phyloP scores from a whole-genome alignment of 2,888 invertebrate genomes.

The Prostheceraeus crozeri region DNA sequence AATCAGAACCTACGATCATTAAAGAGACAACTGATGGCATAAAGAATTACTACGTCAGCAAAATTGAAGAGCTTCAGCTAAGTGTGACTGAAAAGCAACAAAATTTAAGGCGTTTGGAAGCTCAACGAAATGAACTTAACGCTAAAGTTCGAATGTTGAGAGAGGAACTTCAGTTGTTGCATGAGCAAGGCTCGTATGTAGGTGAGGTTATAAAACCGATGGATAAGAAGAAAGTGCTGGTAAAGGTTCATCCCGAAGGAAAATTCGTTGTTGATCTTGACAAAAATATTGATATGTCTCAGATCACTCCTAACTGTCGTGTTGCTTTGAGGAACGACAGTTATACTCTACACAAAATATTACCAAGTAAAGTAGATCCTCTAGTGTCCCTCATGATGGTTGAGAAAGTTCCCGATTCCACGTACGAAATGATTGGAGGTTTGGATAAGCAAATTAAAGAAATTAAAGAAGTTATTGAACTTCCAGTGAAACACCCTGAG shows the following conservation, averaged over 20 bases:
- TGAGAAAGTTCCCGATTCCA: constrained; percentile 98
- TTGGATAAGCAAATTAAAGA: constrained; percentile 98
- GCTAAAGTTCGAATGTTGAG: constrained; percentile 96
- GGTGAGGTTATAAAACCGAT: constrained; percentile 99
- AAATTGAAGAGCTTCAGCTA: constrained; percentile 87
- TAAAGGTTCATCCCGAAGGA: constrained; percentile 89
- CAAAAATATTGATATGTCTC: constrained; percentile 95
- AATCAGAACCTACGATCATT: constrained; percentile 50
- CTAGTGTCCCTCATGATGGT: constrained; percentile 99
- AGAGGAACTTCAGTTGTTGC: constrained; percentile 85
- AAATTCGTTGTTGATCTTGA: constrained; percentile 98
- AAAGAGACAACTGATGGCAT: constrained; percentile 60
- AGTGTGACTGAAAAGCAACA: constrained; percentile 94
- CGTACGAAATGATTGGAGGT: constrained; percentile 99
- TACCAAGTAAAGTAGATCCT: constrained; percentile 95
- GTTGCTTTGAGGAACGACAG: constrained; percentile 96
- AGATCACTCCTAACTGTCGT: constrained; percentile 91
- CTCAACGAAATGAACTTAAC: constrained; percentile 95
- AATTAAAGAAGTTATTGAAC: constrained; percentile 97
- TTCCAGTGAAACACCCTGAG: constrained; percentile 98
- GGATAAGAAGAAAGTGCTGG: constrained; percentile 92
- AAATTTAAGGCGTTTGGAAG: constrained; percentile 88
- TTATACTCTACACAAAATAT: constrained; percentile 92
- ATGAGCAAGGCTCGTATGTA: constrained; percentile 96
- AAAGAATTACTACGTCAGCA: constrained; percentile 89